phyloP scores from a whole-genome alignment of 1,140 invertebrate genomes.

The Chironomus tepperi region DNA sequence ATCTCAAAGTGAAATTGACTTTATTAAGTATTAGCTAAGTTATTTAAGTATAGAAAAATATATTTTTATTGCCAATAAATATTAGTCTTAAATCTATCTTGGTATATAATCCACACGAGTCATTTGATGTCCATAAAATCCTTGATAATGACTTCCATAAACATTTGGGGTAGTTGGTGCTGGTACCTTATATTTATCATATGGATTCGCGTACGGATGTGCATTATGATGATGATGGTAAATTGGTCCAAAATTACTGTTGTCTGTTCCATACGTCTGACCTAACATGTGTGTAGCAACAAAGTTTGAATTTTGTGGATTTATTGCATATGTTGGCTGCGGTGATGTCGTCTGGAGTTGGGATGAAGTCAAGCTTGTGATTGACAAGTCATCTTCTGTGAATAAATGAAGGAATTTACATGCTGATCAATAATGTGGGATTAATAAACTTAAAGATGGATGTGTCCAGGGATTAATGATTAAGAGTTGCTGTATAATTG shows the following conservation, averaged over 20 bases:
- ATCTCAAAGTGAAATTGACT: too few species aligned
- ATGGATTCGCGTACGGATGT: conserved; percentile 32
- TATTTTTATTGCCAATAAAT: neutral
- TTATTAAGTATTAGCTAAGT: neutral
- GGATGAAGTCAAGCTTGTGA: conserved; percentile 16
- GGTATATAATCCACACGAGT: neutral
- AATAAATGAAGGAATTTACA: neutral
- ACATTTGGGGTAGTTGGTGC: neutral
- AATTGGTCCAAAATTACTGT: conserved; percentile 45
- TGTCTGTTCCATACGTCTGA: conserved; percentile 42
- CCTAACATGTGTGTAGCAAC: conserved; percentile 30
- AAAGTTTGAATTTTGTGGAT: neutral
- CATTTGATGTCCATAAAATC: conserved; percentile 20
- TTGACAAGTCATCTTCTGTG: conserved; percentile 19
- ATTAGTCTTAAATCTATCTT: neutral
- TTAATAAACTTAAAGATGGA: neutral
- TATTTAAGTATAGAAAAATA: neutral
- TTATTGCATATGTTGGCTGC: neutral
- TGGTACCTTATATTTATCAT: conserved; percentile 38
- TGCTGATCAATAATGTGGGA: neutral
- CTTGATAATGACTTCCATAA: conserved; percentile 10
- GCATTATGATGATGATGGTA: conserved; percentile 41
- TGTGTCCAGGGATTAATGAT: too few species aligned
- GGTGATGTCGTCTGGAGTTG: conserved; percentile 19
- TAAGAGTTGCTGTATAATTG: too few species aligned